Base-by-base conservation (phyloP, 2,113 vertebrate genomes). In the Gallinago media region DNA sequence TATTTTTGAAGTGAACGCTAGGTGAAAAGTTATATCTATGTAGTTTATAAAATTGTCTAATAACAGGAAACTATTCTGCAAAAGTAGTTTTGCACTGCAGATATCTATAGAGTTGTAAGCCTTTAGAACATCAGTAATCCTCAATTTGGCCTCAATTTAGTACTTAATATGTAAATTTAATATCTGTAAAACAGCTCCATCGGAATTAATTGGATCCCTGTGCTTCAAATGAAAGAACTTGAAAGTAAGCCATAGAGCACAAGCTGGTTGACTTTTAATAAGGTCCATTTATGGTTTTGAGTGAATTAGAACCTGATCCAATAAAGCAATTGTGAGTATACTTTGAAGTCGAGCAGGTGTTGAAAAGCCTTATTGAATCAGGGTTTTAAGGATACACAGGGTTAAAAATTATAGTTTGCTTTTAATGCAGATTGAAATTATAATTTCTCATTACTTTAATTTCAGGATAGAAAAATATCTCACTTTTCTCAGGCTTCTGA, bases 151-250 rank as follows among this genome's bases (percentile, higher is more conserved):
- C 56, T 92, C 73, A 80, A 44, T 84, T 94, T 94, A 62, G 19
- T 78, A 31, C 49, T 93, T 78, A 78, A 84, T 70, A 96, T 92
- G 73, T 74, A 95, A 95, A 88, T 82, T 65, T 86, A 94, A 56
- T 96, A 86, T 88, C 72, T 93, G 34, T 93, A 78, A 75, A 90
- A 78, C 50, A 92, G 59, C 6, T 94, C 21, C 44, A 58, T 70
- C 0, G 6, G 72, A 96, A 95, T 92, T 95, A 97, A 95, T 82
- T 86, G 44, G n/a, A 92, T 96, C 32, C 50, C 17, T 63, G 38
- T 68, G 31, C 66, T 88, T 92, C 65, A 95, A 81, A 93, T 91
- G n/a, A 91, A 94, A 68, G 84, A 88, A 82, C 44, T 75, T 93
- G 78, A 95, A 95, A 92, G 78, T 59, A 88, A 88, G n/a, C 31